Conservation (phyloP, 2,797 vertebrate genomes). For the Coluber constrictor region DNA sequence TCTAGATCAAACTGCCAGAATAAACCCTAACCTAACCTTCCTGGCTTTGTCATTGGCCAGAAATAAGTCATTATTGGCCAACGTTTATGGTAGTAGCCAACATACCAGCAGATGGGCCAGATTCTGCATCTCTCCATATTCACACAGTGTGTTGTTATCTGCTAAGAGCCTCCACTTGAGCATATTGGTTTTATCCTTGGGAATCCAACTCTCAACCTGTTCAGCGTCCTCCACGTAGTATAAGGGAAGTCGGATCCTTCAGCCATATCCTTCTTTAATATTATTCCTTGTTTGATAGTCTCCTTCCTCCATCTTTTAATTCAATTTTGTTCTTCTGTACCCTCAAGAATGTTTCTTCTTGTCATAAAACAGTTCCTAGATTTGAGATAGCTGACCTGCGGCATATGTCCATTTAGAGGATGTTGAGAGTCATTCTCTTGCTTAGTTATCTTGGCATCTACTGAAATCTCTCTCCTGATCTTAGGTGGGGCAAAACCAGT, state of each 20-base stretch:
- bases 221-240: neutral
- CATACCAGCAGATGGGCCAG: neutral
- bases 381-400: neutral
- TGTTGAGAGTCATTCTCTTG: neutral
- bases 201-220: neutral
- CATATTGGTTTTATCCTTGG: neutral
- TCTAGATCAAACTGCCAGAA: neutral
- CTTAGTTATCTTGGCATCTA: neutral
- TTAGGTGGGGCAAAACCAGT: neutral
- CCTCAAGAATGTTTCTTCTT: neutral
- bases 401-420: neutral
- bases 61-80: neutral
- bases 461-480: neutral
- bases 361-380: neutral
- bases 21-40: neutral
- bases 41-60: neutral
- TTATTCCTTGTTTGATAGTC: neutral
- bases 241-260: neutral
- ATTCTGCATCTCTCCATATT: neutral
- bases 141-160: neutral
- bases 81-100: neutral
- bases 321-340: neutral
- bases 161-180: neutral
- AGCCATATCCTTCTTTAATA: neutral
- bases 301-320: neutral